These are phyloP conservation scores for Idaea straminata DNA, from an alignment of 2,888 invertebrate genomes.

Conservation along the genomic window DNA sequence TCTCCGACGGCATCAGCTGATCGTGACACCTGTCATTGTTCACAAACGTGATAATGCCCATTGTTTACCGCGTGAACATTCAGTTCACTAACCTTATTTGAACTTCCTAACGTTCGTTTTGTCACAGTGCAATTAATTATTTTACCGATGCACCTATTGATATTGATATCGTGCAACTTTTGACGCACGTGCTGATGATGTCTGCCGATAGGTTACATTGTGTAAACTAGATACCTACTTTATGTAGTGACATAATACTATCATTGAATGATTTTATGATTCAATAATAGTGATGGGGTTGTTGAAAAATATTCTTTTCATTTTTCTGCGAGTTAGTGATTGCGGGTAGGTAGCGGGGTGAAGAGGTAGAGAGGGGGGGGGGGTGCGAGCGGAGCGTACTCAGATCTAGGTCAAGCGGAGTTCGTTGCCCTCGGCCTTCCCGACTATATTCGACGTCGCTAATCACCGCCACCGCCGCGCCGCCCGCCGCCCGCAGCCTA, in stretches of 20 bases:
- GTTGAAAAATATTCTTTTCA: conserved; percentile 63
- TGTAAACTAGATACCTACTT: not conserved
- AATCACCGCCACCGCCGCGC: conserved; percentile 54
- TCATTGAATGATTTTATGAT: conserved; percentile 14
- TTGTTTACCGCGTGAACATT: conserved; percentile 35
- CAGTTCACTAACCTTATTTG: conserved; percentile 31
- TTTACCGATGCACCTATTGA: conserved; percentile 10
- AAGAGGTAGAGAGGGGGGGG: conserved; percentile 27
- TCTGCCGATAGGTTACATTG: conserved; percentile 10
- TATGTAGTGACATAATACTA: conserved; percentile 14
- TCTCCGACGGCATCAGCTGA: conserved; percentile 46
- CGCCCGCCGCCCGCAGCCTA: conserved; percentile 35
- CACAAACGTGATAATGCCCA: conserved; percentile 21
- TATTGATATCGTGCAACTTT: not conserved
- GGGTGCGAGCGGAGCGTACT: conserved; percentile 38
- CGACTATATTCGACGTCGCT: conserved; percentile 76
- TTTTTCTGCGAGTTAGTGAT: conserved; percentile 56
- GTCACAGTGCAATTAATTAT: conserved; percentile 21
- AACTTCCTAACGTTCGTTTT: conserved; percentile 26
- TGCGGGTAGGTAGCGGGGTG: conserved; percentile 21
- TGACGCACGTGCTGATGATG: conserved; percentile 17
- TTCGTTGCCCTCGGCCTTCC: conserved; percentile 80
- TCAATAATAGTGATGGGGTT: conserved; percentile 33
- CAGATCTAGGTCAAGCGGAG: conserved; percentile 77
- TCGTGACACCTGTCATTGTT: conserved; percentile 39